A percentile compares a stretch with the other conserved stretches of the same genome.
phyloP scores from a whole-genome alignment of 2,888 invertebrate genomes.

The Pseudoips prasinana region DNA sequence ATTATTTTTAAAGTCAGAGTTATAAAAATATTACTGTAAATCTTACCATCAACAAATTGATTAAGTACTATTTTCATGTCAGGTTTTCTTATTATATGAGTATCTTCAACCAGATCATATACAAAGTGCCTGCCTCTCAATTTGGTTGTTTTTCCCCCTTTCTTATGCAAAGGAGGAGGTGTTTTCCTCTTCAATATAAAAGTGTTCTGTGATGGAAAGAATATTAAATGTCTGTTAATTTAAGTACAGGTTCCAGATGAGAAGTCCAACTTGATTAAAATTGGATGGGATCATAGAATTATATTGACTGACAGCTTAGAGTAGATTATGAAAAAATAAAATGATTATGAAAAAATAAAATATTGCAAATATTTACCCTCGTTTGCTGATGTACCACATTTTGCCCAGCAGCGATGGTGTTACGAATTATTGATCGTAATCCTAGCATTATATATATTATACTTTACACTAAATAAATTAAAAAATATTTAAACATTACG shows the following conservation, averaged over 20 bases:
- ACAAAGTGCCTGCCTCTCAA: conserved; percentile 84
- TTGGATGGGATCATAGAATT: too few relatives aligned
- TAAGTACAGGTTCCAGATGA: too few relatives aligned
- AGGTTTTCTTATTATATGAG: conserved; percentile 70
- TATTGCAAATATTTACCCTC: conserved; percentile 42
- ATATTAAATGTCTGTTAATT: too few relatives aligned
- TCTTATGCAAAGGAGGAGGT: conserved; percentile 83
- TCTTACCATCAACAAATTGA: conserved; percentile 85
- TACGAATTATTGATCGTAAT: conserved; percentile 42
- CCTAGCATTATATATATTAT: conserved; percentile 56
- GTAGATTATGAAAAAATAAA: too few relatives aligned
- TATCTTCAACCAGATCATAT: conserved; percentile 88
- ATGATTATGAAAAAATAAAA: too few relatives aligned
- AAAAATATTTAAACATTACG: too few relatives aligned
- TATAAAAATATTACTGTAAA: too few relatives aligned
- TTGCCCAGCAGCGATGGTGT: conserved; percentile 30
- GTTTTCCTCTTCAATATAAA: conserved; percentile 86
- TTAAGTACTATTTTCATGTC: conserved; percentile 86
- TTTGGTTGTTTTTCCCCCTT: conserved; percentile 71
- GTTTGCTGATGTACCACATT: conserved; percentile 56
- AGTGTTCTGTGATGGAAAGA: conserved; percentile 84
- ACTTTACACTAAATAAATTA: too few relatives aligned
- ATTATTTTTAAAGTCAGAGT: too few relatives aligned
- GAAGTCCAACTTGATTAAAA: too few relatives aligned
- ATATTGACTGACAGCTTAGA: too few relatives aligned